Evolutionary conservation across 2,888 invertebrate species (phyloP).

Genomic region (Aphodius granarius): DNA sequence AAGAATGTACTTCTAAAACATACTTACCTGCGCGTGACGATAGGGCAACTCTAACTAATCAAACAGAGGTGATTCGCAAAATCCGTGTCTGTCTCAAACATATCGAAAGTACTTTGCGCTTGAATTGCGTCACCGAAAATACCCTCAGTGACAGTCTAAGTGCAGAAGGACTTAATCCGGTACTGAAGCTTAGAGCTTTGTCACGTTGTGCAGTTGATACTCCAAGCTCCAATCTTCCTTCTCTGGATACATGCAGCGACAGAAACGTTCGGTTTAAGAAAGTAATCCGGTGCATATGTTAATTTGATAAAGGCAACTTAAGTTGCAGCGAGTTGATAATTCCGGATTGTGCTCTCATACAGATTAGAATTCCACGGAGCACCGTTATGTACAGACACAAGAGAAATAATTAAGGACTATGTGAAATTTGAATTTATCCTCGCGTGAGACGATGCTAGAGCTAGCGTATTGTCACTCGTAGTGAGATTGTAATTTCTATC

Average conservation of each 20-base stretch:
- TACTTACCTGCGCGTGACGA: too few species aligned
- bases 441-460: not conserved
- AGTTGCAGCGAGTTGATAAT: slow-evolving; percentile 12
- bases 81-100: slow-evolving; percentile 14
- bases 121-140: slow-evolving; percentile 13
- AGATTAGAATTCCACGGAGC: not conserved
- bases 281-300: slow-evolving; percentile 21
- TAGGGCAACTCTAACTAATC: slow-evolving; percentile 14
- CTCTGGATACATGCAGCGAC: not conserved
- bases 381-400: slow-evolving; percentile 22
- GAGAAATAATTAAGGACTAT: slow-evolving; percentile 21
- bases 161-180: not conserved
- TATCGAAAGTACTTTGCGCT: slow-evolving; percentile 19
- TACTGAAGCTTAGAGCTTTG: not conserved
- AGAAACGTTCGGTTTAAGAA: slow-evolving; percentile 15
- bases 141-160: slow-evolving; percentile 11
- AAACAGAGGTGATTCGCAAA: not conserved
- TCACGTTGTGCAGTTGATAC: not conserved
- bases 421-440: not conserved
- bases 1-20: too few species aligned
- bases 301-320: slow-evolving; percentile 2
- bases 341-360: slow-evolving; percentile 15
- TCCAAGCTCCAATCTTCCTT: not conserved
- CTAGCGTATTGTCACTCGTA: not conserved
- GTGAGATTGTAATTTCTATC: too few species aligned